Conservation (phyloP, 1,140 invertebrate genomes). For the Hylaeus anthracinus region DNA sequence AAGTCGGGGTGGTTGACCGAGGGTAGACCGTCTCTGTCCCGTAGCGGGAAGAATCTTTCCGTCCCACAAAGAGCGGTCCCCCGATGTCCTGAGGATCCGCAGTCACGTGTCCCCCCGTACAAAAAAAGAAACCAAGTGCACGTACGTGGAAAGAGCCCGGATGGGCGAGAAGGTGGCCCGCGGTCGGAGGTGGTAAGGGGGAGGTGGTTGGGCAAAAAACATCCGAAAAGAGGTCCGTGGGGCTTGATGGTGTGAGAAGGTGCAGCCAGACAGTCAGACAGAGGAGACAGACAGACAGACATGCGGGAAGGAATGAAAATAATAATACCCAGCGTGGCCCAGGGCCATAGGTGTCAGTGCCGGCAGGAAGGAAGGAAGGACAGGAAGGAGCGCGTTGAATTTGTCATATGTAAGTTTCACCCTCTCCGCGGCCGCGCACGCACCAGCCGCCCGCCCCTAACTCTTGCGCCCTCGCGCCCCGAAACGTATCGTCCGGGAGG, state of each 20-base stretch:
- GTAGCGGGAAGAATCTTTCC: constrained; percentile 39
- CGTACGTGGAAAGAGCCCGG: constrained; percentile 36
- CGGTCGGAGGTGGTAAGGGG: constrained; percentile 32
- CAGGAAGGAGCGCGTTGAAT: constrained; percentile 71
- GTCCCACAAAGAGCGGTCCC: constrained; percentile 21
- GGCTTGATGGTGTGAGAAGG: constrained; percentile 49
- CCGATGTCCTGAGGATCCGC: constrained; percentile 60
- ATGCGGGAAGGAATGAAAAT: constrained; percentile 76
- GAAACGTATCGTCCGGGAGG: constrained; percentile 55
- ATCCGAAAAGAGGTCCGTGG: constrained; percentile 68
- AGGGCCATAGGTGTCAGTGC: constrained; percentile 73
- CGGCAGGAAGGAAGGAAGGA: constrained; percentile 68
- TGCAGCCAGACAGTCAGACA: constrained; percentile 65
- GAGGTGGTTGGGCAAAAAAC: constrained; percentile 57
- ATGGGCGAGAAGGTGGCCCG: constrained; percentile 36
- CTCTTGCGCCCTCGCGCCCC: constrained; percentile 18
- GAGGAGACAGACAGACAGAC: constrained; percentile 68
- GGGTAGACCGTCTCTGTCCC: constrained; percentile 12
- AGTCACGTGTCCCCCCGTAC: constrained; percentile 52
- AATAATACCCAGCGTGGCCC: constrained; percentile 74
- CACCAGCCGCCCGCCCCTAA: constrained; percentile 51
- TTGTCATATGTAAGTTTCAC: constrained; percentile 76
- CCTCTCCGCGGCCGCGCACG: constrained; percentile 43
- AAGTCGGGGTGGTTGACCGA: constrained; percentile 17
- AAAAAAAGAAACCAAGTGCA: constrained; percentile 51